phyloP scores from a whole-genome alignment of 2,113 vertebrate species.

The Chaetorhynchus papuensis region DNA sequence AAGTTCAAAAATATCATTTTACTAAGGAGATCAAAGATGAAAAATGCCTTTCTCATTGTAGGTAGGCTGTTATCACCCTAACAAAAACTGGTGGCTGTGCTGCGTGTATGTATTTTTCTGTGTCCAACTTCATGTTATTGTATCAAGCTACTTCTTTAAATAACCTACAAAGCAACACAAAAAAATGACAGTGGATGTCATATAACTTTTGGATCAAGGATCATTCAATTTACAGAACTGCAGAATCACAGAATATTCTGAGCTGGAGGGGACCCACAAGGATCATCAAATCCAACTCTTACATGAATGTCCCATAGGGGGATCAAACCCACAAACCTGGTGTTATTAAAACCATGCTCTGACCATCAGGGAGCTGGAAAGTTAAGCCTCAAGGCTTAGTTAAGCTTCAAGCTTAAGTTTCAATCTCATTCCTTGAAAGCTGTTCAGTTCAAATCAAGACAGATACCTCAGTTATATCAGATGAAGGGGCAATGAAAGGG shows the following conservation, averaged over 20 bases:
- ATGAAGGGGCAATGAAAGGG: not conserved
- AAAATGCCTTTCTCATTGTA: not conserved
- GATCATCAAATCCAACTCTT: not conserved
- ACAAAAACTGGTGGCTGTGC: not conserved
- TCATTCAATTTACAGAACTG: not conserved
- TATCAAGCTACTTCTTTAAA: not conserved
- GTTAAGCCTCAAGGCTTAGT: not conserved
- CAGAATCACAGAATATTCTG: not conserved
- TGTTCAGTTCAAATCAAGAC: not conserved
- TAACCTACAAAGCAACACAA: not conserved
- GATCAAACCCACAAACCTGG: not conserved
- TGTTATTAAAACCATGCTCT: not conserved
- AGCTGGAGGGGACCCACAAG: not conserved
- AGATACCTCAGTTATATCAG: not conserved
- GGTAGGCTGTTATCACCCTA: not conserved
- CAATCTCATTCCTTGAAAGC: not conserved
- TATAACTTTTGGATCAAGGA: not conserved
- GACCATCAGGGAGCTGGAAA: not conserved
- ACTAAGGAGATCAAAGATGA: not conserved
- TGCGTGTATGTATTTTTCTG: not conserved
- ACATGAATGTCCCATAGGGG: accelerated
- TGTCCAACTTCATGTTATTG: not conserved
- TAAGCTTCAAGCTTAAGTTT: not conserved
- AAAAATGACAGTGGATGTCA: not conserved
- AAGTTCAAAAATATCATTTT: not conserved